Evolutionary conservation across 2,113 vertebrate genomes (phyloP).

Genomic region (Chascanopsetta lugubris): DNA sequence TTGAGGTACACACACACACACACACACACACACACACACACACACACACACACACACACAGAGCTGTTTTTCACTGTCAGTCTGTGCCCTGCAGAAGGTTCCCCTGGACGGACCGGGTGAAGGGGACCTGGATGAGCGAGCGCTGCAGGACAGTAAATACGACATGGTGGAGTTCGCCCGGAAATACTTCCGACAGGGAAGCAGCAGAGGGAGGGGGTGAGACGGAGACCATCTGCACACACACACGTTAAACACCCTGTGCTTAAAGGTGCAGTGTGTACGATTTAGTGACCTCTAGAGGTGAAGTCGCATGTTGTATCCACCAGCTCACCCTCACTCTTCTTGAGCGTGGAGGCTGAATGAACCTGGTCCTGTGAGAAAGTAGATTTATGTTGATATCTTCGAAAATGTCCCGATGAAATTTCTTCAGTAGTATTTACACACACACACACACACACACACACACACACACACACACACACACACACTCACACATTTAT

Average conservation of each 20-base stretch:
- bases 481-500: too few species aligned
- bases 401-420: too few species aligned
- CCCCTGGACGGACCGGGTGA: slow-evolving; percentile 59
- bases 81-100: slow-evolving; percentile 67
- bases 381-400: too few species aligned
- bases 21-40: not conserved
- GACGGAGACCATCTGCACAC: slow-evolving; percentile 64
- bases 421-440: too few species aligned
- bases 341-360: too few species aligned
- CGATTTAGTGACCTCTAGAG: too few species aligned
- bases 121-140: slow-evolving; percentile 50
- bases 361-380: too few species aligned
- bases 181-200: slow-evolving; percentile 87
- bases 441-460: not conserved
- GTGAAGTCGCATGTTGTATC: too few species aligned
- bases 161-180: slow-evolving; percentile 91
- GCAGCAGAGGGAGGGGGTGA: slow-evolving; percentile 80
- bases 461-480: not conserved
- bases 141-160: slow-evolving; percentile 72
- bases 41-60: not conserved
- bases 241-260: too few species aligned
- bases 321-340: too few species aligned
- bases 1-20: slow-evolving; percentile 78
- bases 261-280: too few species aligned
- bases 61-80: slow-evolving; percentile 21